Evolutionary conservation across 2,113 vertebrate genomes (phyloP).

Genomic region (Ramphastos sulfuratus): DNA sequence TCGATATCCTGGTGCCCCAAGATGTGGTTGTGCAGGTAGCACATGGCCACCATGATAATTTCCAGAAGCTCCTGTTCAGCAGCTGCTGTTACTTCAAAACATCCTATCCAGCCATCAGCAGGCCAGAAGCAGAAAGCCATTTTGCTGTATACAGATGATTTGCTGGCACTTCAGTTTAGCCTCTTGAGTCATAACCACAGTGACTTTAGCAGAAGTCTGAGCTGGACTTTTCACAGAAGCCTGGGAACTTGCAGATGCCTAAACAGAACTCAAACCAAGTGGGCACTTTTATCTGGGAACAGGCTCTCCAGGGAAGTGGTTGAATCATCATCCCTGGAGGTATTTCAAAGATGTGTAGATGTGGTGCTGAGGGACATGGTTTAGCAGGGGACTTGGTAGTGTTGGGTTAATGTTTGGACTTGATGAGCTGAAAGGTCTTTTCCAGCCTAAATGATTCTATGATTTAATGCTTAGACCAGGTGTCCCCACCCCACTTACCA

Average conservation of each 20-base stretch:
- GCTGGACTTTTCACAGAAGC: background rate
- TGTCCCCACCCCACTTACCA: background rate
- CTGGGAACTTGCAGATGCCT: background rate
- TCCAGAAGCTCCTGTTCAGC: background rate
- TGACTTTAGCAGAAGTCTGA: conserved; percentile 4
- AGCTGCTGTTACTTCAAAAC: conserved; percentile 24
- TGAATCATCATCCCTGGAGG: too few species aligned
- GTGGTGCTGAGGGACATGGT: too few species aligned
- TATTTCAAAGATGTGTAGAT: too few species aligned
- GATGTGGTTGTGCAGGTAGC: conserved; percentile 77
- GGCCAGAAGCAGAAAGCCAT: conserved; percentile 20
- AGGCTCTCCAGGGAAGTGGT: too few species aligned
- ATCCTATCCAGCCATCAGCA: background rate
- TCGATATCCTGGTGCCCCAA: conserved; percentile 81
- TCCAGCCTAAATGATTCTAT: too few species aligned
- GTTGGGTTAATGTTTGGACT: too few species aligned
- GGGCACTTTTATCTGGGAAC: background rate
- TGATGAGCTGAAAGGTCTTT: too few species aligned
- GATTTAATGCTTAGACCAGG: background rate
- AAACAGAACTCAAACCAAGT: background rate
- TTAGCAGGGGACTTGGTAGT: too few species aligned
- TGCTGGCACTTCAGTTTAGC: conserved; percentile 15
- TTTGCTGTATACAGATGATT: background rate
- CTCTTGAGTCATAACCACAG: conserved; percentile 66
- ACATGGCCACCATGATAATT: conserved; percentile 38